phyloP scores from a whole-genome alignment of 2,797 vertebrate species.

The Argya squamiceps region DNA sequence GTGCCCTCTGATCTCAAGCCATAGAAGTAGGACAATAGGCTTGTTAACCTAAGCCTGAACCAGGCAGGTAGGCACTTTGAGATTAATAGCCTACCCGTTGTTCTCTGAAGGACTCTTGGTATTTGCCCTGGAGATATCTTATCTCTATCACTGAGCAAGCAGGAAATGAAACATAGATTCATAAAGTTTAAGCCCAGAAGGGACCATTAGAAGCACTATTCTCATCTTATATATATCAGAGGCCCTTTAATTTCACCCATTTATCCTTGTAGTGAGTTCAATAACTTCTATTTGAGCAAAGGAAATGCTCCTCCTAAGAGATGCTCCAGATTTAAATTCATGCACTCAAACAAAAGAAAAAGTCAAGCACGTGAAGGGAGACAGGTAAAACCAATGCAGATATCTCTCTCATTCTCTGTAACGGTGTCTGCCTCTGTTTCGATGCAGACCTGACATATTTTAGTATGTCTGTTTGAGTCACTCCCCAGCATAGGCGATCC shows the following conservation, averaged over 20 bases:
- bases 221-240: conserved; percentile 33
- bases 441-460: background rate
- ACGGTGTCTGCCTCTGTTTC: background rate
- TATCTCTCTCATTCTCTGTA: background rate
- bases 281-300: conserved; percentile 46
- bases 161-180: conserved; percentile 71
- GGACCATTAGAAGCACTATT: conserved; percentile 36
- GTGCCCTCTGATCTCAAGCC: conserved; percentile 26
- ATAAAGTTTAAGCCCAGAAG: conserved; percentile 67
- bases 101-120: conserved; percentile 55
- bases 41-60: conserved; percentile 64
- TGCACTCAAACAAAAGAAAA: background rate
- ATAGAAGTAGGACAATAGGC: conserved; percentile 28
- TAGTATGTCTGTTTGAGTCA: background rate
- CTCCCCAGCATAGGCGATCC: background rate
- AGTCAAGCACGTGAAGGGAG: background rate
- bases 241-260: conserved; percentile 58
- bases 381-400: background rate
- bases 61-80: conserved; percentile 42
- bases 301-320: background rate
- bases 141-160: conserved; percentile 45
- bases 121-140: conserved; percentile 53
- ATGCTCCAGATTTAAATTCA: conserved; percentile 20
- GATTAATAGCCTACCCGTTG: conserved; percentile 38
- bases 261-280: conserved; percentile 50